Conservation (phyloP, 2,113 vertebrate species). For the Zootoca vivipara region DNA sequence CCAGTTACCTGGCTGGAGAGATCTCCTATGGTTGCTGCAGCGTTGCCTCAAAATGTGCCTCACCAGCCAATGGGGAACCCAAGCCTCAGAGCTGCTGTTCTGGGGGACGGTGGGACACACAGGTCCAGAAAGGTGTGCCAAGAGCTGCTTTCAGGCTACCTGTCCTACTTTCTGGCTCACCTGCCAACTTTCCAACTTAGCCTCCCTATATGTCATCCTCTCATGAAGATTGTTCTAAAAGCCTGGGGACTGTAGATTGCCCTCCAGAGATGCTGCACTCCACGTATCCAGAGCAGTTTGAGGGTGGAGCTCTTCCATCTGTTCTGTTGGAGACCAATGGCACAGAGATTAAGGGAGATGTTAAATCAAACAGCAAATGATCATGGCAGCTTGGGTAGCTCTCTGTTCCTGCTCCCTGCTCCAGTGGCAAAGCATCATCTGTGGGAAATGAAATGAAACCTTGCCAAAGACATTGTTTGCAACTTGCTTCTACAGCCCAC, state of each 20-base stretch:
- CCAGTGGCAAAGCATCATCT: not conserved
- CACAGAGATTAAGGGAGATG: not conserved
- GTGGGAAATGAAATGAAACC: not conserved
- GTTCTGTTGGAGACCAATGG: not conserved
- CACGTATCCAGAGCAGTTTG: not conserved
- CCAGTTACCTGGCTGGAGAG: not conserved
- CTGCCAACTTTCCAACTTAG: too few relatives aligned
- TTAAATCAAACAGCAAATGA: slow-evolving; percentile 10
- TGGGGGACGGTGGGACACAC: not conserved
- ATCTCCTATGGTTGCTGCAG: not conserved
- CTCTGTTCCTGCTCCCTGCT: not conserved
- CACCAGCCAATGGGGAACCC: not conserved
- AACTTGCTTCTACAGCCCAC: not conserved
- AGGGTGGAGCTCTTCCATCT: not conserved
- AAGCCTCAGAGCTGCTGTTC: not conserved
- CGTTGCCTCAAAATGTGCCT: not conserved
- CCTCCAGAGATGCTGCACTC: not conserved
- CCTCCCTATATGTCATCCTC: too few relatives aligned
- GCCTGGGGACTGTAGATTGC: too few relatives aligned
- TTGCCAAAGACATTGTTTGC: slow-evolving; percentile 2
- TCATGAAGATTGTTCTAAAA: not conserved
- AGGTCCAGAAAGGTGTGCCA: not conserved
- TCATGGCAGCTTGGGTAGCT: not conserved
- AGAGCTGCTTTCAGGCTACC: not conserved
- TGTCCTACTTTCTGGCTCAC: not conserved